A percentile compares a stretch with the other conserved stretches of the same genome.
Conservation (phyloP, 2,888 invertebrate genomes). For the Chesias legatella region DNA sequence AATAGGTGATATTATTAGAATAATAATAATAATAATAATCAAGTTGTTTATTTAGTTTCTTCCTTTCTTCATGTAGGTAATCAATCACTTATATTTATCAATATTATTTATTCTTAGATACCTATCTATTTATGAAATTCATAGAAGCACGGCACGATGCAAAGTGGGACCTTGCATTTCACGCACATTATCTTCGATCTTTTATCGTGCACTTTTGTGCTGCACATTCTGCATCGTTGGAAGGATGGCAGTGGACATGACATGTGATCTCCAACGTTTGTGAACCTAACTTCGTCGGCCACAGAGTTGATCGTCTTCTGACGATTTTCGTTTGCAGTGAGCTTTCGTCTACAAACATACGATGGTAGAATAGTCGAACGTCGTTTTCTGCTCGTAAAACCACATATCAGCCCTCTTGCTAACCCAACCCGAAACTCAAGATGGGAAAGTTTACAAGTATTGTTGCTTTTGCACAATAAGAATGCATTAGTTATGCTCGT, state of each 20-base stretch:
- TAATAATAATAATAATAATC: neutral
- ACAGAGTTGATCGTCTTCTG: conserved; percentile 25
- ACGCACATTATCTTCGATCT: conserved; percentile 8
- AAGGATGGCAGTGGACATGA: conserved; percentile 3
- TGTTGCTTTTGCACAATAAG: conserved; percentile 12
- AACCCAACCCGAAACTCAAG: conserved; percentile 19
- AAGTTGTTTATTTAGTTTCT: conserved; percentile 5
- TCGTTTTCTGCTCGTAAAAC: conserved; percentile 9
- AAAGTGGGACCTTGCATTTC: conserved; percentile 8
- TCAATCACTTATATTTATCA: neutral
- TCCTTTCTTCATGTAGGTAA: conserved; percentile 3
- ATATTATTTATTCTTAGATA: conserved; percentile 2
- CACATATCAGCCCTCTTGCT: conserved; percentile 17
- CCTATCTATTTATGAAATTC: too few species aligned
- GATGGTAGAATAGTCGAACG: too few species aligned
- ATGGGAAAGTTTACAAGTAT: conserved; percentile 15
- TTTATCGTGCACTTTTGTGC: conserved; percentile 9
- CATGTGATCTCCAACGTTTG: conserved; percentile 29
- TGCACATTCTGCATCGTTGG: conserved; percentile 7
- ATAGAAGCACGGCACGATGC: conserved; percentile 6
- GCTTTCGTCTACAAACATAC: too few species aligned
- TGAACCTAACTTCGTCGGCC: conserved; percentile 25
- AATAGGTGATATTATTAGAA: conserved; percentile 4
- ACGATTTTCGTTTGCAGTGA: conserved; percentile 16
- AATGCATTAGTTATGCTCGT: conserved; percentile 20